Percentiles rank a stretch among this genome's conserved stretches.
These are phyloP conservation scores for Drosophila pseudoobscura DNA, from an alignment of 1,140 invertebrate species.

Conservation along the genomic window DNA sequence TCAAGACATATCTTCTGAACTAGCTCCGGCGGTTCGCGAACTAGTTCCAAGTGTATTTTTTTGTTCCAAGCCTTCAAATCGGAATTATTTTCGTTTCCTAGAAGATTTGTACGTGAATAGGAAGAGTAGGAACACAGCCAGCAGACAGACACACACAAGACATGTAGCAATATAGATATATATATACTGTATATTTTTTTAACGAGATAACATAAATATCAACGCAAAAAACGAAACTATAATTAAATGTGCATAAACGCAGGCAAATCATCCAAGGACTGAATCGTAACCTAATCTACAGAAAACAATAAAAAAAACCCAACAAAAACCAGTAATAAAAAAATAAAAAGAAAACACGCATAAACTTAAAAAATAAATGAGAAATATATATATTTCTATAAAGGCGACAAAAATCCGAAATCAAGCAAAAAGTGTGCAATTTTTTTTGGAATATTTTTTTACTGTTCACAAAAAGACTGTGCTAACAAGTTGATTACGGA, in stretches of 20 bases:
- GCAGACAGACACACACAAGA: slow-evolving; percentile 19
- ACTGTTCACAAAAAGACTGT: slow-evolving; percentile 37
- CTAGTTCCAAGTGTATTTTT: too few relatives aligned
- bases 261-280: slow-evolving; percentile 35
- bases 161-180: neutral
- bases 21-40: neutral
- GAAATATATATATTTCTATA: too few relatives aligned
- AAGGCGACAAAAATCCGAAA: neutral
- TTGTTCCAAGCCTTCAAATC: too few relatives aligned
- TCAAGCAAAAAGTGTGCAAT: slow-evolving; percentile 34
- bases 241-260: slow-evolving; percentile 33
- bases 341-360: slow-evolving; percentile 4
- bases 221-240: slow-evolving; percentile 15
- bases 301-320: slow-evolving; percentile 3
- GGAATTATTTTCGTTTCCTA: neutral
- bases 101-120: neutral
- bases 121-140: neutral
- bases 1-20: slow-evolving; percentile 4
- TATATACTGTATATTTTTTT: neutral
- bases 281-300: slow-evolving; percentile 25
- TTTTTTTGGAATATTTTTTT: slow-evolving; percentile 52
- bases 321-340: slow-evolving; percentile 8
- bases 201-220: slow-evolving; percentile 21
- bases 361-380: too few relatives aligned
- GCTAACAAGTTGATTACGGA: slow-evolving; percentile 14